A percentile compares a stretch with the other conserved stretches of the same genome.
These are phyloP conservation scores for Drosophila biarmipes DNA, from an alignment of 1,140 invertebrate genomes.

Conservation along the genomic window DNA sequence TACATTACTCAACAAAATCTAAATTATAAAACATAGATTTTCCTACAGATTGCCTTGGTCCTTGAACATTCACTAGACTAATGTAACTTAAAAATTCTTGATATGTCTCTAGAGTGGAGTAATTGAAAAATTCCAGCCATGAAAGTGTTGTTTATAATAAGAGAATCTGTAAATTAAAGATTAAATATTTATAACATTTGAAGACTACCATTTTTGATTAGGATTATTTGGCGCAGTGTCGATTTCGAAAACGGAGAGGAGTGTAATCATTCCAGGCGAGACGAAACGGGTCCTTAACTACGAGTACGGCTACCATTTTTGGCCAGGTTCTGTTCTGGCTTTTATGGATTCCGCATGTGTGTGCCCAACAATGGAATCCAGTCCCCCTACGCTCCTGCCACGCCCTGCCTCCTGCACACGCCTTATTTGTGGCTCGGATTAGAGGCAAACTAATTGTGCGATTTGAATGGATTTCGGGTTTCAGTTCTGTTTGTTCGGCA, in stretches of 20 bases:
- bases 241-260: not conserved
- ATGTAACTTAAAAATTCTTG: not conserved
- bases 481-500: slow-evolving; percentile 68
- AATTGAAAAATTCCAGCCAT: not conserved
- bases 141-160: slow-evolving; percentile 1
- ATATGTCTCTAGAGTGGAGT: not conserved
- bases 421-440: slow-evolving; percentile 76
- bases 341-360: slow-evolving; percentile 57
- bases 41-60: not conserved
- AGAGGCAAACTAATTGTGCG: slow-evolving; percentile 78
- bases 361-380: slow-evolving; percentile 59
- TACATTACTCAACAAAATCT: not conserved
- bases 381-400: slow-evolving; percentile 12
- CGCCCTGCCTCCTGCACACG: slow-evolving; percentile 4
- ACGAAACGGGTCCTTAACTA: slow-evolving; percentile 25
- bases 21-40: not conserved
- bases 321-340: slow-evolving; percentile 16
- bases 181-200: slow-evolving; percentile 13
- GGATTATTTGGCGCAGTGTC: not conserved
- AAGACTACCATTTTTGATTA: not conserved
- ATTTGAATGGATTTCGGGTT: slow-evolving; percentile 81
- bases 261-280: not conserved
- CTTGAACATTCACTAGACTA: not conserved
- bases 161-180: not conserved
- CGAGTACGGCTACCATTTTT: slow-evolving; percentile 3